Conservation (phyloP, 2,888 invertebrate species). For the Chrysina gloriosa region DNA sequence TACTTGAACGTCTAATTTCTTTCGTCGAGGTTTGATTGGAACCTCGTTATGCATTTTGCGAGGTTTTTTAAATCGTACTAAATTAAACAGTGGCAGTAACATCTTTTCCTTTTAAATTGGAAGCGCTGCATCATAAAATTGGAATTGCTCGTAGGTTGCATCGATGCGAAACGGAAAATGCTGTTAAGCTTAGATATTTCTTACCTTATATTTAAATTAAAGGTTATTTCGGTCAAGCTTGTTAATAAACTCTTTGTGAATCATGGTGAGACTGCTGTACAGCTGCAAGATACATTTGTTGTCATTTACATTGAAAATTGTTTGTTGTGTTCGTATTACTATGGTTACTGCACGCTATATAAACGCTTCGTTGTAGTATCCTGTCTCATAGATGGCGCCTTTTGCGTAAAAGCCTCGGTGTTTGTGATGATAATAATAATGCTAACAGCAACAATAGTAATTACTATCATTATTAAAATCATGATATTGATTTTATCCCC, state of each 20-base stretch:
- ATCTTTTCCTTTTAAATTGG: constrained; percentile 11
- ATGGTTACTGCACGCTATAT: neutral
- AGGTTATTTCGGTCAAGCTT: neutral
- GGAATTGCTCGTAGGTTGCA: no score
- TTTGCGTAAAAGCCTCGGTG: no score
- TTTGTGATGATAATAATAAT: no score
- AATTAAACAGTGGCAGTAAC: constrained; percentile 18
- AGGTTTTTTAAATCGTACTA: neutral
- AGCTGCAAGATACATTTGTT: constrained; percentile 1
- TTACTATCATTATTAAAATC: no score
- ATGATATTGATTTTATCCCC: no score
- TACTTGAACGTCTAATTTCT: constrained; percentile 57
- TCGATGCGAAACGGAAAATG: no score
- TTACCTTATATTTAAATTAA: neutral
- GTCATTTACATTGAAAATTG: neutral
- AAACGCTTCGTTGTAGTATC: no score
- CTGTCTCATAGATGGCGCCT: neutral
- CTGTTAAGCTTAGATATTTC: neutral
- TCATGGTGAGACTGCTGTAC: neutral
- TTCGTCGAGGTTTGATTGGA: constrained; percentile 54
- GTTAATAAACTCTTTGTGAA: neutral
- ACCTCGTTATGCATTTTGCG: constrained; percentile 42
- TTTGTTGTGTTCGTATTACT: constrained; percentile 4
- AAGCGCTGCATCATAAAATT: constrained; percentile 21
- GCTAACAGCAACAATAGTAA: no score